Conservation (phyloP, 2,888 invertebrate species). For the Rhodophaea formosa region DNA sequence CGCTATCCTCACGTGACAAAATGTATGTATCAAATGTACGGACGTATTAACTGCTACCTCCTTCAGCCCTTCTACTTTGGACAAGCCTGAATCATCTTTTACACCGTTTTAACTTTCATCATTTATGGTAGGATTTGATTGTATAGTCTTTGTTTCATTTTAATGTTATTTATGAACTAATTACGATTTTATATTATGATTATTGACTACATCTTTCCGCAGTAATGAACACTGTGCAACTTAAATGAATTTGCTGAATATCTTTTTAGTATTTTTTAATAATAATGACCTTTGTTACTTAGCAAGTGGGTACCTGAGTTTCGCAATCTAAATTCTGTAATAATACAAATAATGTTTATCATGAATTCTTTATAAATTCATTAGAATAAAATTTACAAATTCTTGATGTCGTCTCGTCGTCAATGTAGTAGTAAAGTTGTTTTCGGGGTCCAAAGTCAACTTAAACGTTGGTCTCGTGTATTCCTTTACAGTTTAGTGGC, state of each 20-base stretch:
- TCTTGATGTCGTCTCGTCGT: conserved; percentile 68
- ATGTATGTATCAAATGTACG: not conserved
- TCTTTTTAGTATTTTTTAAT: not conserved
- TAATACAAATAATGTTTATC: not conserved
- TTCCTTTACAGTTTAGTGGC: conserved; percentile 45
- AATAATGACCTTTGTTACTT: not conserved
- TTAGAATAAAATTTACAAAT: conserved; percentile 43
- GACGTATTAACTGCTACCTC: not conserved
- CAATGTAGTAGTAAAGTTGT: conserved; percentile 42
- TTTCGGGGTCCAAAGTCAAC: conserved; percentile 32
- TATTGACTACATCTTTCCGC: conserved; percentile 17
- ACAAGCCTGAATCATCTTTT: not conserved
- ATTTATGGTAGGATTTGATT: conserved; percentile 8
- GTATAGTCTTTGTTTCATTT: conserved; percentile 5
- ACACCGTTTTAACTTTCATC: not conserved
- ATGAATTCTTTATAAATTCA: conserved; percentile 35
- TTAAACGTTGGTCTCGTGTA: conserved; percentile 34
- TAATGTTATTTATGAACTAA: conserved; percentile 26
- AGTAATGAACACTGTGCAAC: conserved; percentile 12
- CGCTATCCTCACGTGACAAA: not conserved
- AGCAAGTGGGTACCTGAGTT: conserved; percentile 1
- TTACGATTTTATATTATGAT: conserved; percentile 21
- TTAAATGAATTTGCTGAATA: conserved; percentile 18
- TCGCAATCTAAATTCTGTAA: not conserved
- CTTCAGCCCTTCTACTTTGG: not conserved